Evolutionary conservation across 1,140 invertebrate genomes (phyloP), one percentile per base, ranked within the genome.

Genomic region (Drosophila bipectinata): DNA sequence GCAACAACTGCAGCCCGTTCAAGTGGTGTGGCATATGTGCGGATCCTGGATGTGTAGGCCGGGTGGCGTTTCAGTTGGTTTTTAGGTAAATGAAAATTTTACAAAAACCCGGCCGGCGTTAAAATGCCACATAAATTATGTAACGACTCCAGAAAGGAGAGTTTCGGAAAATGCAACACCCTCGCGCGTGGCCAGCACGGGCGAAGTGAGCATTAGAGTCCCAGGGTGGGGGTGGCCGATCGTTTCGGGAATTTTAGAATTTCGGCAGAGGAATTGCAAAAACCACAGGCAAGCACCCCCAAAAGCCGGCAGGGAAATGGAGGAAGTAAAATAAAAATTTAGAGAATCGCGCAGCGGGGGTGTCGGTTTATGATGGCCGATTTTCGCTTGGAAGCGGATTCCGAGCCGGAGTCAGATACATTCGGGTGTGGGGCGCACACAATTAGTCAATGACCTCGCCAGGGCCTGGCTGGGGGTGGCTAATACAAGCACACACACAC

Each of bases 101-200:
- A 77, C 39, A 55, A 62, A 71, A 69, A 72, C 67, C 58, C 21
- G 8, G 4, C 18, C 48, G 55, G 63, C 82, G 83, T 76, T 88
- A 82, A 87, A 87, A 66, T 87, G 82, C 79, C 83, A 88, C 83
- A 88, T 88, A 88, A 88, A 89, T 88, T 88, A 88, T 83, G 39
- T 68, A 71, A 51, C 55, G 56, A 12, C 47, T 30, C 37, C 14
- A 14, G 51, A 1, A 24, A 44, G 39, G 26, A 61, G 49, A 39
- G 14, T 53, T 49, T 30, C 6, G 21, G 4, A 41, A 67, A 54
- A 56, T 68, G 48, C 63, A 56, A 75, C 72, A 76, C 72, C 72
- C 61, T 58, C 48, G 60, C 77, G 72, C 67, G 79, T 82, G 79
- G 47, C 60, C 56, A 10, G 60, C 73, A 61, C 56, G 68, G 45